These are phyloP conservation scores for Podotricha telesiphe DNA, from an alignment of 2,888 invertebrate genomes.

Conservation along the genomic window DNA sequence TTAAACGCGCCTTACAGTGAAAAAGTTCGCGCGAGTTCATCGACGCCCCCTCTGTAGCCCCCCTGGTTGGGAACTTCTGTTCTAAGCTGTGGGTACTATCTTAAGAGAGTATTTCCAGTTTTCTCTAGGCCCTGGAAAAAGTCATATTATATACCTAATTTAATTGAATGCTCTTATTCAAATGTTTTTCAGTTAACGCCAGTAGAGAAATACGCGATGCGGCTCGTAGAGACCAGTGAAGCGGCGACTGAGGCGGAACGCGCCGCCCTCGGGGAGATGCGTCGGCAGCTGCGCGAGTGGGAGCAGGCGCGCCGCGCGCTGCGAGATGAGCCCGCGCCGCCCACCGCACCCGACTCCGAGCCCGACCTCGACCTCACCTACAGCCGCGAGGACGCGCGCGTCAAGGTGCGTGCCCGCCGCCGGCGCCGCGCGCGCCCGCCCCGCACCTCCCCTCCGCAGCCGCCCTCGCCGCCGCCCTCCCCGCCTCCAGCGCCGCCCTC, in stretches of 20 bases:
- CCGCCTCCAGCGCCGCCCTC: constrained; percentile 39
- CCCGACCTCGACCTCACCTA: constrained; percentile 86
- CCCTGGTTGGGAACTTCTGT: no score
- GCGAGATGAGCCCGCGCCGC: constrained; percentile 54
- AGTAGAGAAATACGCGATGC: constrained; percentile 97
- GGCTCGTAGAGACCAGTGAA: constrained; percentile 94
- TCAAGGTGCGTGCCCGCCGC: constrained; percentile 88
- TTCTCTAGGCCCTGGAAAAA: no score
- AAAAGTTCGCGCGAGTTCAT: no score
- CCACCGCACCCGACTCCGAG: constrained; percentile 86
- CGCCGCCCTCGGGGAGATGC: constrained; percentile 94
- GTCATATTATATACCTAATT: no score
- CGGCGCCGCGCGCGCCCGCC: constrained; percentile 47
- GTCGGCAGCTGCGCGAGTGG: constrained; percentile 89
- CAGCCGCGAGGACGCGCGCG: constrained; percentile 85
- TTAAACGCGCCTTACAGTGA: no score
- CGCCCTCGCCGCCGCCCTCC: constrained; percentile 45
- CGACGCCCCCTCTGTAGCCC: no score
- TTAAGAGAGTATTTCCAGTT: no score
- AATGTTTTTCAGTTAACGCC: constrained; percentile 89
- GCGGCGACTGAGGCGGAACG: constrained; percentile 93
- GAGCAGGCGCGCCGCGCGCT: constrained; percentile 84
- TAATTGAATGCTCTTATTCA: no score
- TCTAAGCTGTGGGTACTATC: no score
- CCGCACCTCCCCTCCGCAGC: constrained; percentile 45